These are phyloP conservation scores for Erebia aethiops DNA, from an alignment of 2,888 invertebrate species.

Conservation along the genomic window DNA sequence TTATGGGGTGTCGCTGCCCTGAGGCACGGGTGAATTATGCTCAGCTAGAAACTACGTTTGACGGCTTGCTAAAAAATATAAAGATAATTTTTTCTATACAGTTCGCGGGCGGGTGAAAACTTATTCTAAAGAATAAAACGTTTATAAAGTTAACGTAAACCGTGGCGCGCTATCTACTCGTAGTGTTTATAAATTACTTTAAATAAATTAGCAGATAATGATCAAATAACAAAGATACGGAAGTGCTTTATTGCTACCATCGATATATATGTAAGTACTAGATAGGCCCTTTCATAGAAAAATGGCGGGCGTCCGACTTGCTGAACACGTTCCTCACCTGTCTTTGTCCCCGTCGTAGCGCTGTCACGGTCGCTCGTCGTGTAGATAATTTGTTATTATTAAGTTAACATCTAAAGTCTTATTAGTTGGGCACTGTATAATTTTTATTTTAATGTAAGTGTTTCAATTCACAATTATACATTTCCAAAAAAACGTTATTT, in stretches of 20 bases:
- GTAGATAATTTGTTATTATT: too few relatives aligned
- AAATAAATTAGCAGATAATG: background rate
- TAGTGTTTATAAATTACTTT: background rate
- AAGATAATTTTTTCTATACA: slow-evolving; percentile 7
- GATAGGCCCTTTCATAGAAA: too few relatives aligned
- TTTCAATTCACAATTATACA: too few relatives aligned
- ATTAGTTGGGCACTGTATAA: too few relatives aligned
- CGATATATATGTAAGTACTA: too few relatives aligned
- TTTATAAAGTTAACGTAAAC: background rate
- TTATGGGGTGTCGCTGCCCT: slow-evolving; percentile 5
- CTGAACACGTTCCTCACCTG: too few relatives aligned
- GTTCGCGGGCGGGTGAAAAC: background rate
- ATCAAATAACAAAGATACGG: background rate
- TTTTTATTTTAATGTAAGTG: too few relatives aligned
- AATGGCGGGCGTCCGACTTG: too few relatives aligned
- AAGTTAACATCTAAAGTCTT: too few relatives aligned
- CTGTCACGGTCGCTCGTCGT: too few relatives aligned
- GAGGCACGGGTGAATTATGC: background rate
- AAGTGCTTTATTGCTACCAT: background rate
- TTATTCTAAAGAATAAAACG: background rate
- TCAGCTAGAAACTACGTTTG: slow-evolving; percentile 4
- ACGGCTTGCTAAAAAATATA: slow-evolving; percentile 8
- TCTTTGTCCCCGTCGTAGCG: too few relatives aligned
- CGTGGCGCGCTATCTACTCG: background rate
- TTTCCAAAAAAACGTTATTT: too few relatives aligned